Percentiles rank a stretch among this genome's conserved stretches.
These are phyloP conservation scores for Mellilla xanthometata DNA, from an alignment of 2,888 invertebrate species.

Conservation along the genomic window DNA sequence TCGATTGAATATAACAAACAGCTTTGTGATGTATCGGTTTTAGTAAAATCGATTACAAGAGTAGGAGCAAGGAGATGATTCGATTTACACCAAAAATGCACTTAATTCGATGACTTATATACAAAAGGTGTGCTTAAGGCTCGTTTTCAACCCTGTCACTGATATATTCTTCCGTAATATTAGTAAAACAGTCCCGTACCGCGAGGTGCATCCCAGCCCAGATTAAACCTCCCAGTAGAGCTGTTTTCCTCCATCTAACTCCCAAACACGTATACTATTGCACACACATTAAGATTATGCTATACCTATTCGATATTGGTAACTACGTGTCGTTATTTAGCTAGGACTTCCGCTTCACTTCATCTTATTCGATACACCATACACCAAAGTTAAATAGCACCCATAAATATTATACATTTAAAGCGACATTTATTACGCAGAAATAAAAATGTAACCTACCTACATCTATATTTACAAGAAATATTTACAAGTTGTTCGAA, in stretches of 20 bases:
- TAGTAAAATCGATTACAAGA: constrained; percentile 1
- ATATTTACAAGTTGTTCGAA: constrained; percentile 45
- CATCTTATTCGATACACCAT: constrained; percentile 57
- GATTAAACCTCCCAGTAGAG: not conserved
- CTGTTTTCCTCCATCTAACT: not conserved
- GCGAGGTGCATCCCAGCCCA: not conserved
- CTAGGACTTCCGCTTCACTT: constrained; percentile 48
- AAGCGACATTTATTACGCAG: constrained; percentile 59
- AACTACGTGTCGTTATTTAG: constrained; percentile 61
- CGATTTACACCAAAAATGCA: constrained; percentile 43
- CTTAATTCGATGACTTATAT: constrained; percentile 43
- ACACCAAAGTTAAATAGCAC: constrained; percentile 79
- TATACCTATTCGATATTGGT: constrained; percentile 65
- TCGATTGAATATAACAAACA: constrained; percentile 38
- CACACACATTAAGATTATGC: constrained; percentile 73
- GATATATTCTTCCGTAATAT: constrained; percentile 45
- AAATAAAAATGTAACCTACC: constrained; percentile 7
- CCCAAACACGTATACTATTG: constrained; percentile 65
- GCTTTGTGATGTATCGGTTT: constrained; percentile 48
- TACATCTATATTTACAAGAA: constrained; percentile 50
- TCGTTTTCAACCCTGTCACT: constrained; percentile 64
- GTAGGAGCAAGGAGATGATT: constrained; percentile 33
- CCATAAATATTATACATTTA: constrained; percentile 76
- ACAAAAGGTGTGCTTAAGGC: constrained; percentile 56
- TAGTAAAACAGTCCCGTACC: constrained; percentile 15